These are phyloP conservation scores for Loriculus beryllinus DNA, from an alignment of 2,797 vertebrate genomes.

Conservation along the genomic window DNA sequence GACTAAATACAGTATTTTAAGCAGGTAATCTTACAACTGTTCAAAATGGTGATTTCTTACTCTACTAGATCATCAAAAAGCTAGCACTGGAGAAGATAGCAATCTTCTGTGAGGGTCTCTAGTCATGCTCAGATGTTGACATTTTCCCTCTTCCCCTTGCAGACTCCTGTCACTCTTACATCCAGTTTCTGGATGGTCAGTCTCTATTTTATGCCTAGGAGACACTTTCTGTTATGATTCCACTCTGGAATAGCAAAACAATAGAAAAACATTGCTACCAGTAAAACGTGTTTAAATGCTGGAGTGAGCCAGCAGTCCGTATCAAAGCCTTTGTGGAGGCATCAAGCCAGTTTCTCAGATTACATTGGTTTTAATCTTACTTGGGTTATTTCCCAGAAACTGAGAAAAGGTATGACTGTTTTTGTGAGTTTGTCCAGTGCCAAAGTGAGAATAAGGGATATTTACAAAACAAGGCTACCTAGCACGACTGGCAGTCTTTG, in stretches of 20 bases:
- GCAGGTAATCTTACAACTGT: not conserved
- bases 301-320: not conserved
- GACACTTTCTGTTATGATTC: not conserved
- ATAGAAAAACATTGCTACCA: not conserved
- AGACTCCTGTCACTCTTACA: not conserved
- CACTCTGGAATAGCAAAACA: not conserved
- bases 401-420: not conserved
- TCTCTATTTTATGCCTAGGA: not conserved
- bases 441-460: not conserved
- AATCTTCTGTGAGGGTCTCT: not conserved
- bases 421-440: not conserved
- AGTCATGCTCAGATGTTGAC: not conserved
- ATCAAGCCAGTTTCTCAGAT: not conserved
- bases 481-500: not conserved
- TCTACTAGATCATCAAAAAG: not conserved
- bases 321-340: not conserved
- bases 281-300: not conserved
- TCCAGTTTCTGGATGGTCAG: not conserved
- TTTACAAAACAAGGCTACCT: not conserved
- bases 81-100: not conserved
- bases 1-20: not conserved
- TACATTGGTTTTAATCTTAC: slow-evolving; percentile 8
- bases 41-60: not conserved
- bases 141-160: not conserved
- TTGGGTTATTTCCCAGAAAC: not conserved